Base-by-base conservation (phyloP, 2,113 vertebrate species). In the Nycticorax nycticorax region DNA sequence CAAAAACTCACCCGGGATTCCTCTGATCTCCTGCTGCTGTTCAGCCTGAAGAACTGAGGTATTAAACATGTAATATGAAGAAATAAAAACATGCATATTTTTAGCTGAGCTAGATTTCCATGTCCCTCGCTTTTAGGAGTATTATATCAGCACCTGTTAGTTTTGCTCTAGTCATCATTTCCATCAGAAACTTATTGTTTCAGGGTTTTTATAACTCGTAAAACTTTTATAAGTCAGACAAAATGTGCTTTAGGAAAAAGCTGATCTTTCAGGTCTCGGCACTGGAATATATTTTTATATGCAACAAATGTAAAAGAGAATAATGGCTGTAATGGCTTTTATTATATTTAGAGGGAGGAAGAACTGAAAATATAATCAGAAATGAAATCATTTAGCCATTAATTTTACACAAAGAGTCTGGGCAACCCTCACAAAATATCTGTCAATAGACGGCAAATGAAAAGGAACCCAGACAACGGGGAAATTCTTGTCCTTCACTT, bases 141-240 rank as follows among this genome's bases (percentile, higher is more conserved):
- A 85, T 87, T 72, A 47, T 59, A 87, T 56, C 72, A 87, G 92
- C 92, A 95, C 93, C 86, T 97, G 91, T 55, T 87, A 68, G 50
- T 87, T 95, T 93, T 93, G 84, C 84, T 84, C 60, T 63, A 78
- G 86, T 95, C 84, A 89, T 91, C 73, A 30, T 93, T 94, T 96
- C 86, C 94, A 97, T 83, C 41, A 82, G 94, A 73, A 95, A 89
- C 60, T 47, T 78, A 84, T 91, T 84, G 64, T 89, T 96, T 89
- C 68, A 82, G 55, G 66, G n/a, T 39, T 41, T 97, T 97, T 96
- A 85, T 76, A 82, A 78, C 80, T 95, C 2, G 0, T 95, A 95
- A 97, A 97, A 89, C 18, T 95, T 95, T 85, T 95, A 89, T 50
- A 88, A 89, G 82, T 81, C 48, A 90, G 89, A 37, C 68, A 90